phyloP scores from a whole-genome alignment of 1,140 invertebrate species.

The Sitophilus oryzae region DNA sequence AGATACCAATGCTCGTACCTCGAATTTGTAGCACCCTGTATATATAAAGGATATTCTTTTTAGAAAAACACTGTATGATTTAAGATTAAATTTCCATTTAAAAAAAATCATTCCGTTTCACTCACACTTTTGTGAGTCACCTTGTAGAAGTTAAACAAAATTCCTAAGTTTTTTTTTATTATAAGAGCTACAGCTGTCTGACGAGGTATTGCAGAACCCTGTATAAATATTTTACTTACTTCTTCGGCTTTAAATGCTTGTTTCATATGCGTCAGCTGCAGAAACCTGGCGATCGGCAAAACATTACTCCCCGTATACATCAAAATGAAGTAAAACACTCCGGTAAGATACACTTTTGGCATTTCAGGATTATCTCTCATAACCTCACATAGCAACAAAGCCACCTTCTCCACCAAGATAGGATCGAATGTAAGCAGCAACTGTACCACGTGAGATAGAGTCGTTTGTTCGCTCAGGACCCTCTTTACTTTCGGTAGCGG shows the following conservation, averaged over 20 bases:
- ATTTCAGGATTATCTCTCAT: constrained; percentile 95
- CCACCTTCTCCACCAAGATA: constrained; percentile 88
- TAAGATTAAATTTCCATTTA: too few relatives aligned
- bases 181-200: too few relatives aligned
- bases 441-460: constrained; percentile 93
- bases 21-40: too few relatives aligned
- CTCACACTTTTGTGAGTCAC: too few relatives aligned
- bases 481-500: constrained; percentile 90
- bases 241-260: constrained; percentile 91
- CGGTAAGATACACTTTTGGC: constrained; percentile 89
- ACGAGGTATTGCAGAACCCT: too few relatives aligned
- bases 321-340: constrained; percentile 97
- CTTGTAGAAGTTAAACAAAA: too few relatives aligned
- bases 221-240: too few relatives aligned
- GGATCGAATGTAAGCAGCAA: constrained; percentile 97
- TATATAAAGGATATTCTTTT: too few relatives aligned
- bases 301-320: constrained; percentile 99
- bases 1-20: too few relatives aligned
- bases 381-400: constrained; percentile 75
- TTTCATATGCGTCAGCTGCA: constrained; percentile 91
- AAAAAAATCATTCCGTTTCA: too few relatives aligned
- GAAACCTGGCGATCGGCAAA: constrained; percentile 87
- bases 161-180: too few relatives aligned
- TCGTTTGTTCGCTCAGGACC: constrained; percentile 79
- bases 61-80: too few relatives aligned